These are phyloP conservation scores for Listronotus oregonensis DNA, from an alignment of 1,140 invertebrate genomes.

Conservation along the genomic window DNA sequence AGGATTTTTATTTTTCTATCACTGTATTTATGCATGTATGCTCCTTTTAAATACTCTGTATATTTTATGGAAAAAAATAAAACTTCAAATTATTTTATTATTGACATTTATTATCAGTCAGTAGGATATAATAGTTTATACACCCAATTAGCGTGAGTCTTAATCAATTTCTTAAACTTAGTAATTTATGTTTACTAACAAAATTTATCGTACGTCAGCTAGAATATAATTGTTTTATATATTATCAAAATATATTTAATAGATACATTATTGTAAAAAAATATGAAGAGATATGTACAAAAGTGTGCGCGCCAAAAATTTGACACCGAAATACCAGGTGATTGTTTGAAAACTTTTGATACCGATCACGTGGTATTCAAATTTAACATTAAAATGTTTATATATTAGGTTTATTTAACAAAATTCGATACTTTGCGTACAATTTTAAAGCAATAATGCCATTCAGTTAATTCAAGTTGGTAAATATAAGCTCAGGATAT, in stretches of 20 bases:
- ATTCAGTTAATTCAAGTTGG: constrained; percentile 20
- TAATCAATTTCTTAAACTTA: constrained; percentile 55
- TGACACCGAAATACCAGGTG: not conserved
- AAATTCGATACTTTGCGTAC: not conserved
- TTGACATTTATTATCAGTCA: constrained; percentile 46
- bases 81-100: constrained; percentile 1
- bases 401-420: not conserved
- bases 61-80: not conserved
- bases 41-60: too few relatives aligned
- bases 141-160: constrained; percentile 33
- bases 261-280: constrained; percentile 51
- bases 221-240: constrained; percentile 39
- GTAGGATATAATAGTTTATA: constrained; percentile 40
- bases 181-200: constrained; percentile 58
- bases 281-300: constrained; percentile 54
- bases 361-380: too few relatives aligned
- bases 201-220: constrained; percentile 42
- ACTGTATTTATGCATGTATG: too few relatives aligned
- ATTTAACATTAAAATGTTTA: not conserved
- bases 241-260: constrained; percentile 53
- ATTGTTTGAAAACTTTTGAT: not conserved
- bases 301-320: constrained; percentile 19
- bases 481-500: constrained; percentile 28
- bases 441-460: constrained; percentile 9
- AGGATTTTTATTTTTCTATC: too few relatives aligned